Percentiles rank a stretch among this genome's conserved stretches.
phyloP scores from a whole-genome alignment of 2,113 vertebrate species.

The Tichodroma muraria region DNA sequence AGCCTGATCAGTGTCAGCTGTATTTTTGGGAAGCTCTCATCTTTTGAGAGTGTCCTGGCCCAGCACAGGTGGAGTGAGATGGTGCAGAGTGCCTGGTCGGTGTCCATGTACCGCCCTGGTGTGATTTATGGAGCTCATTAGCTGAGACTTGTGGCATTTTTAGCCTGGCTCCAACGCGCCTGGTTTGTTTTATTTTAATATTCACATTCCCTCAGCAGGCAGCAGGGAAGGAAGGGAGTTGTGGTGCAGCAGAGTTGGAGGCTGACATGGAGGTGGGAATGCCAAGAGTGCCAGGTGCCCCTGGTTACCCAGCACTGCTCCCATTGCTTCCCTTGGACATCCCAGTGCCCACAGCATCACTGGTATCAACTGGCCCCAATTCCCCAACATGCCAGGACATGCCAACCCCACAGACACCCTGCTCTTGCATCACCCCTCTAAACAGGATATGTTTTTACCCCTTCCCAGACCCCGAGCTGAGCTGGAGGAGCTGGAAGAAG shows the following conservation, averaged over 20 bases:
- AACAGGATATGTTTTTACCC: not conserved
- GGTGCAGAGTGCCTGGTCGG: not conserved
- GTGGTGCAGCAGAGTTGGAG: not conserved
- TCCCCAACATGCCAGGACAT: rapidly evolving
- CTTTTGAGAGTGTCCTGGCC: not conserved
- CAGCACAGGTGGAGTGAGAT: rapidly evolving
- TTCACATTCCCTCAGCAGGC: not conserved
- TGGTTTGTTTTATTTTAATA: conserved; percentile 47
- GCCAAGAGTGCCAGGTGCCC: not conserved
- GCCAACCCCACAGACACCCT: not conserved
- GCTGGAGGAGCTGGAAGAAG: not conserved
- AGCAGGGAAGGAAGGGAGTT: conserved; percentile 12
- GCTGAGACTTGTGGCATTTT: not conserved
- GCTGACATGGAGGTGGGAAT: not conserved
- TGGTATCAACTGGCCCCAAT: too few species aligned
- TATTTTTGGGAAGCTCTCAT: not conserved
- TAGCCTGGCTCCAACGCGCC: not conserved
- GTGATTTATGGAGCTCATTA: conserved; percentile 49
- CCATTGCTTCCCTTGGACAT: not conserved
- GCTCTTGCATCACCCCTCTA: not conserved
- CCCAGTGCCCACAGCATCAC: not conserved
- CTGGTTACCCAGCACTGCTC: not conserved
- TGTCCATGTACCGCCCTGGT: rapidly evolving
- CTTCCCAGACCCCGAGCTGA: rapidly evolving
- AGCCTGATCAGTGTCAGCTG: not conserved